A percentile compares a stretch with the other conserved stretches of the same genome.
Conservation (phyloP, 2,113 vertebrate genomes). For the Syngnathus typhle region DNA sequence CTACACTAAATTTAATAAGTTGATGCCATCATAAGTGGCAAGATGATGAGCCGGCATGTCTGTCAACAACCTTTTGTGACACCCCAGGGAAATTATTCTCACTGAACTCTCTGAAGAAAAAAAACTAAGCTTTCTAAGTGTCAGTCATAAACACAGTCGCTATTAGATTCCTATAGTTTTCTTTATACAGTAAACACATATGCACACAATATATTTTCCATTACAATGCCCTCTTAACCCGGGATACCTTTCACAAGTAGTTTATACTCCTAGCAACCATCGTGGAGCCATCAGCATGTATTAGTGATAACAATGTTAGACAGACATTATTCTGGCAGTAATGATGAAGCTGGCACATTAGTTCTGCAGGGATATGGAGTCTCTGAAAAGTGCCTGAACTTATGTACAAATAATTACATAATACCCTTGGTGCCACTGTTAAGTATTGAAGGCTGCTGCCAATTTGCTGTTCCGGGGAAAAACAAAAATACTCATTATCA, state of each 20-base stretch:
- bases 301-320: background rate
- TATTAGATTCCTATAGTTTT: background rate
- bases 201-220: background rate
- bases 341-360: background rate
- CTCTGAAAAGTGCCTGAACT: conserved; percentile 1
- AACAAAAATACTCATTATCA: background rate
- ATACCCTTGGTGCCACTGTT: background rate
- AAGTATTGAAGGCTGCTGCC: conserved; percentile 7
- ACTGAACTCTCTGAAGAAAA: conserved; percentile 10
- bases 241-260: too few relatives aligned
- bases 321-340: background rate
- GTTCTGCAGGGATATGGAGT: background rate
- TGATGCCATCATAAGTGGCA: background rate
- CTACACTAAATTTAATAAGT: conserved; percentile 18
- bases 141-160: conserved; percentile 22
- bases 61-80: conserved; percentile 27
- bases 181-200: background rate
- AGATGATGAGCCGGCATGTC: background rate
- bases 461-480: background rate
- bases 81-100: conserved; percentile 53
- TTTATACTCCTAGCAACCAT: background rate
- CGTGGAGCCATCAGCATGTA: background rate
- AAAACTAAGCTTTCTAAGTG: conserved; percentile 6
- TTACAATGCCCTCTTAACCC: background rate
- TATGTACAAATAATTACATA: background rate